phyloP scores from a whole-genome alignment of 2,888 invertebrate species.

The Steromphala cineraria region DNA sequence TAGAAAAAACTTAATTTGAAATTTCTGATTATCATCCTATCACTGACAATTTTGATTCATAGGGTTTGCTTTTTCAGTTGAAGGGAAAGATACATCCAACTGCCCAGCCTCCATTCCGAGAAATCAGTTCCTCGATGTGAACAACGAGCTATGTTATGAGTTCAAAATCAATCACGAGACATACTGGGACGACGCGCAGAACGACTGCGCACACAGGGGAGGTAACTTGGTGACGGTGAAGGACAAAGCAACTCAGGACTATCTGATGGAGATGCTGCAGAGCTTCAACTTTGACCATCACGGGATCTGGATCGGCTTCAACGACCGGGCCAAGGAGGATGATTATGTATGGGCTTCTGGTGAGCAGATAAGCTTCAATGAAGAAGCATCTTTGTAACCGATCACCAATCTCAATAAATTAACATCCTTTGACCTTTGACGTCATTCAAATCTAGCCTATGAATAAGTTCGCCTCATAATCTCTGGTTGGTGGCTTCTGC shows the following conservation, averaged over 20 bases:
- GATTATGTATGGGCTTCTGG: background rate
- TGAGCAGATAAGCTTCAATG: background rate
- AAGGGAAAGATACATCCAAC: background rate
- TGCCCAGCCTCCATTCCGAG: background rate
- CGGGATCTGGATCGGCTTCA: slow-evolving; percentile 12
- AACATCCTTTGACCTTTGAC: too few species aligned
- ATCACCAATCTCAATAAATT: too few species aligned
- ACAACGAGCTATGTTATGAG: slow-evolving; percentile 9
- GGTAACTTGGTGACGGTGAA: background rate
- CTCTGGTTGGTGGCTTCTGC: too few species aligned
- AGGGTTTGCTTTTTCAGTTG: background rate
- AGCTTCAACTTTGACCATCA: background rate
- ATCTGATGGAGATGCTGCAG: background rate
- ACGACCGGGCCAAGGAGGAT: background rate
- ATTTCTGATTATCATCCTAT: too few species aligned
- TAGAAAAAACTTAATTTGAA: too few species aligned
- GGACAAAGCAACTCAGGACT: background rate
- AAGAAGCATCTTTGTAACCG: too few species aligned
- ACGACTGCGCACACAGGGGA: background rate
- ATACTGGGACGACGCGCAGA: background rate
- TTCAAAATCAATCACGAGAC: background rate
- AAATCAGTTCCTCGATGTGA: background rate
- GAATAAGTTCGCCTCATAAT: too few species aligned
- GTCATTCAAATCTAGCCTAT: too few species aligned
- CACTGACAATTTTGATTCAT: too few species aligned